phyloP scores from a whole-genome alignment of 2,888 invertebrate genomes.

The Lepas anatifera region DNA sequence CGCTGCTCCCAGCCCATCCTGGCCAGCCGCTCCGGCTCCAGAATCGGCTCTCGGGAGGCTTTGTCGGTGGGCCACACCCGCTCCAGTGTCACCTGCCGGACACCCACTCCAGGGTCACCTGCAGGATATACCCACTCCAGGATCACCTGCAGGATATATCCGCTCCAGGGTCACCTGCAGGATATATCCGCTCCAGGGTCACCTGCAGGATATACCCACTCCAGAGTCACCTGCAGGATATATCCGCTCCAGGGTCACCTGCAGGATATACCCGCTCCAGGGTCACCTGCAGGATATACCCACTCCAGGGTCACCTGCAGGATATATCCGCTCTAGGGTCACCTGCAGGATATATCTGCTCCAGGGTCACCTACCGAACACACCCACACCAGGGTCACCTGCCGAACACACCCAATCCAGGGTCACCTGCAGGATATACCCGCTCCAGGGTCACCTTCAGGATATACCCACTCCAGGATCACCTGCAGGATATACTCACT shows the following conservation, averaged over 20 bases:
- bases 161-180: no score
- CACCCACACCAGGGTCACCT: background rate
- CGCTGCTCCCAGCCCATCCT: slow-evolving; percentile 76
- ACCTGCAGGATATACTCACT: no score
- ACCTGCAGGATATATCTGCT: background rate
- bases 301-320: background rate
- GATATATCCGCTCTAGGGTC: background rate
- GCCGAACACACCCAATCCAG: background rate
- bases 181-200: no score
- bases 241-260: no score
- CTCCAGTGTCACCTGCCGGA: slow-evolving; percentile 55
- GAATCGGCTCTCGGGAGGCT: slow-evolving; percentile 61
- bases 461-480: background rate
- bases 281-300: no score
- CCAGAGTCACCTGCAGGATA: no score
- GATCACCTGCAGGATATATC: no score
- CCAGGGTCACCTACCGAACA: no score
- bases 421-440: background rate
- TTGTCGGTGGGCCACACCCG: slow-evolving; percentile 89
- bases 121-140: background rate
- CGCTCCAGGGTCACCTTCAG: background rate
- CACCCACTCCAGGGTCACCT: background rate
- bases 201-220: no score
- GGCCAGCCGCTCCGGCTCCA: slow-evolving; percentile 57
- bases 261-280: background rate